Evolutionary conservation across 2,797 vertebrate species (phyloP).

Genomic region (Myioborus miniatus): DNA sequence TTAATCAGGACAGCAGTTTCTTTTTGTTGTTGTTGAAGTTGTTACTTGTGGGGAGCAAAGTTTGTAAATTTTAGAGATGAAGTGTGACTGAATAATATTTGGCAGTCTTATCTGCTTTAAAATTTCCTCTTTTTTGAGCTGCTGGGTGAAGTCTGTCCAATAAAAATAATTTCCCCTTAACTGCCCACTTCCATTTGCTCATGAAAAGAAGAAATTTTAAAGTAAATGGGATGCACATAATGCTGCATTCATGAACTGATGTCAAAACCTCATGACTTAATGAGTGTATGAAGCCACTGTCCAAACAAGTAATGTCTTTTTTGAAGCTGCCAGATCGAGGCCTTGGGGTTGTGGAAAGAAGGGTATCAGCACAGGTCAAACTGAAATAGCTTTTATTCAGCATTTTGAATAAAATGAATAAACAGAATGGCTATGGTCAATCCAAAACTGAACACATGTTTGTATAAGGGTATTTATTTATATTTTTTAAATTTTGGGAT

Average conservation of each 20-base stretch:
- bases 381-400: constrained; percentile 29
- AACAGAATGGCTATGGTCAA: background rate
- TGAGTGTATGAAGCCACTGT: constrained; percentile 26
- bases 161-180: background rate
- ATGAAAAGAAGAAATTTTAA: constrained; percentile 7
- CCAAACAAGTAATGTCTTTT: constrained; percentile 5
- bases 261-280: constrained; percentile 29
- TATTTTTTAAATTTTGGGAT: background rate
- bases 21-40: background rate
- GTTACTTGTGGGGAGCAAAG: background rate
- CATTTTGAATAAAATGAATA: constrained; percentile 5
- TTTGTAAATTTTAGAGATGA: background rate
- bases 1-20: constrained; percentile 16
- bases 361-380: background rate
- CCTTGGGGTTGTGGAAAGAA: background rate
- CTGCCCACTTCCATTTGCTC: background rate
- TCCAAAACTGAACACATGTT: background rate
- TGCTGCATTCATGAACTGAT: constrained; percentile 35
- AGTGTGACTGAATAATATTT: background rate
- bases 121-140: constrained; percentile 39
- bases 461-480: background rate
- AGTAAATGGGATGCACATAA: constrained; percentile 9
- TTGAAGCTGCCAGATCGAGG: background rate
- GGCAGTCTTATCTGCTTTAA: constrained; percentile 10
- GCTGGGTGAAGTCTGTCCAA: constrained; percentile 1